These are phyloP conservation scores for Salminus brasiliensis DNA, from an alignment of 2,113 vertebrate genomes.

Conservation along the genomic window DNA sequence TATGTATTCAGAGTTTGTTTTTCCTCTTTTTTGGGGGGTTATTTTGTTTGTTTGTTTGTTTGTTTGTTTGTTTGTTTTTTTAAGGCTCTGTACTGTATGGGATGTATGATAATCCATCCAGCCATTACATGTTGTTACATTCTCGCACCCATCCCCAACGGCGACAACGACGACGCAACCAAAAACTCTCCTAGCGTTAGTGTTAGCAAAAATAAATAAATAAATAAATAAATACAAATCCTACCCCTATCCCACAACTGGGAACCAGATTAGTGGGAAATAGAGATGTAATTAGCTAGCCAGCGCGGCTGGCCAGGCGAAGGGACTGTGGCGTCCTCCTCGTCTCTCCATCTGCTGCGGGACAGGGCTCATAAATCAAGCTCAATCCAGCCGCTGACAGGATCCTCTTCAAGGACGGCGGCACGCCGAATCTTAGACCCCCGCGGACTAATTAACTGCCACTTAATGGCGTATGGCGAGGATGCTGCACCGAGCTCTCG, in stretches of 20 bases:
- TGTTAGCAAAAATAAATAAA: no score
- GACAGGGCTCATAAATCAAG: slow-evolving; percentile 76
- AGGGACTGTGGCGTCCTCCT: slow-evolving; percentile 61
- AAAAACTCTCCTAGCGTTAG: slow-evolving; percentile 14
- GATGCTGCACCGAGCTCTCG: slow-evolving; percentile 14
- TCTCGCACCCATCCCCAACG: slow-evolving; percentile 27
- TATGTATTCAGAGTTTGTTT: slow-evolving; percentile 50
- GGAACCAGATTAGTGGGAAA: slow-evolving; percentile 64
- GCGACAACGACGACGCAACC: slow-evolving; percentile 29
- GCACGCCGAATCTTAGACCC: slow-evolving; percentile 48
- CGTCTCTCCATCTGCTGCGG: slow-evolving; percentile 66
- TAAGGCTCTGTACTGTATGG: slow-evolving; percentile 62
- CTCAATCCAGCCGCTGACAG: slow-evolving; percentile 72
- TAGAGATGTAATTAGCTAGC: slow-evolving; percentile 76
- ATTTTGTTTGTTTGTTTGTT: slow-evolving; percentile 46
- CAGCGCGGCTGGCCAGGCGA: slow-evolving; percentile 70
- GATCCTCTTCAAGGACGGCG: slow-evolving; percentile 76
- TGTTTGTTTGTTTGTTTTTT: slow-evolving; percentile 42
- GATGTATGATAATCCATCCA: slow-evolving; percentile 50
- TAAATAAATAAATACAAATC: no score
- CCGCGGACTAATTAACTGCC: slow-evolving; percentile 67
- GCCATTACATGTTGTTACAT: slow-evolving; percentile 29
- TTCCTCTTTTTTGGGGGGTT: slow-evolving; percentile 48
- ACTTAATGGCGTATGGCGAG: slow-evolving; percentile 62
- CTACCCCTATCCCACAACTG: slow-evolving; percentile 47